Evolutionary conservation across 2,888 invertebrate genomes (phyloP).

Genomic region (Drosophila paracracens): DNA sequence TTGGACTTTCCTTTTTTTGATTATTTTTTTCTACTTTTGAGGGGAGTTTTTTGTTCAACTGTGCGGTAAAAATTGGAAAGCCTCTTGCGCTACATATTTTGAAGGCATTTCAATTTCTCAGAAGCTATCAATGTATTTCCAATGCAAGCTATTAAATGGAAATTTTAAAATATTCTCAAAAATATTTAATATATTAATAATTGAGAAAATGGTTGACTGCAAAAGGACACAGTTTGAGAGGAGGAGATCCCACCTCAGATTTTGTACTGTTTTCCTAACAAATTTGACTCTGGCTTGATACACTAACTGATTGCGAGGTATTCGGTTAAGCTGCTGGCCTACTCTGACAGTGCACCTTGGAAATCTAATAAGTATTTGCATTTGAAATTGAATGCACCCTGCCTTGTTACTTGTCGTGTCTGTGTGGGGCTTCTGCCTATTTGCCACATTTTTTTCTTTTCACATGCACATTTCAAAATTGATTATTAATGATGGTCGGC

Average conservation of each 20-base stretch:
- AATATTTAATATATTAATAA: background rate
- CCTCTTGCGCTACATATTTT: conserved; percentile 7
- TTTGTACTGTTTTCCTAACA: background rate
- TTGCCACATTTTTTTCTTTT: conserved; percentile 12
- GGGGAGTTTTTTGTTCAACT: conserved; percentile 26
- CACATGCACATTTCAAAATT: conserved; percentile 51
- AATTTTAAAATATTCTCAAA: background rate
- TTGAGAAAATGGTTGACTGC: background rate
- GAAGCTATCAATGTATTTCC: background rate
- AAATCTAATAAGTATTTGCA: background rate
- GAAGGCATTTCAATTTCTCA: conserved; percentile 11
- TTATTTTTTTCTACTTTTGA: conserved; percentile 2
- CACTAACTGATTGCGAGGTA: background rate
- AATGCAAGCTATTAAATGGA: background rate
- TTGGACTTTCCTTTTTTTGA: conserved; percentile 4
- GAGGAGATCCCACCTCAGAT: background rate
- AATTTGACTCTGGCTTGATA: background rate
- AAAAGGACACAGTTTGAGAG: background rate
- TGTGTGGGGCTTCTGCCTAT: conserved; percentile 14
- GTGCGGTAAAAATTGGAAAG: conserved; percentile 25
- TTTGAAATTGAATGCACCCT: conserved; percentile 1
- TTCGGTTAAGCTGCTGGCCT: background rate
- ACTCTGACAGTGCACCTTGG: background rate
- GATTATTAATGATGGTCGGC: conserved; percentile 74
- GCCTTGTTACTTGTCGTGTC: conserved; percentile 25